Evolutionary conservation across 2,888 invertebrate genomes (phyloP), one percentile per base, ranked within the genome.

Genomic region (Allolobophora icterica): DNA sequence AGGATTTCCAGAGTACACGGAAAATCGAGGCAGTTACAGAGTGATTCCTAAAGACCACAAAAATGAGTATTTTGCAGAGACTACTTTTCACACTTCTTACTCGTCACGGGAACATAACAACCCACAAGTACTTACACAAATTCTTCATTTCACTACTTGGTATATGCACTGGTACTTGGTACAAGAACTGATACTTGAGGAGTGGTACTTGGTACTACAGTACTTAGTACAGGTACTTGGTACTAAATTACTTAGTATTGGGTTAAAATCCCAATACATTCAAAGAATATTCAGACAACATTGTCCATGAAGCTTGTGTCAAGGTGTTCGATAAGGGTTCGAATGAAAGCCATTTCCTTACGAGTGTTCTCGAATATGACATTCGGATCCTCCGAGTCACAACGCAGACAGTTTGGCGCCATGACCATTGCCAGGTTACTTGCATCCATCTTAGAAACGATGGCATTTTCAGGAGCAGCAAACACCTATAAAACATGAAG

Each of bases 381-480:
- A 93, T 98, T 97, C 17, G 99, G 99, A 96, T 99, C 99, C 94
- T 97, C 97, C 84, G 98, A 98, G 94, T 97, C 98, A 96, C 99
- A 99, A 91, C 99, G 97, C 94, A 99, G 96, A 95, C 99, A 98
- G 96, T 99, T 99, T 15, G 99, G 99, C 30, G 99, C 99, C 97
- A 99, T 99, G 92, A 99, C 99, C 99, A 99, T 99, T 35, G 99
- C 99, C 94, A 99, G 96, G 96, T 99, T 99, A 92, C 98, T 98
- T 1, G 98, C 98, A 96, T 99, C 99, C 99, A 99, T 99, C 96
- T 99, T 99, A 83, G 99, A 99, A 94, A 97, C 97, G 94, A 97
- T 97, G 92, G 98, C 98, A 95, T 98, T 98, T 95, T 98, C 98
- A 33, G 97, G 97, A 93, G 97, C 97, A 92, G 98, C 97, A 96